These are phyloP conservation scores for Strongylocentrotus purpuratus DNA, from an alignment of 35 echinoderm and acorn worm species.

Conservation along the genomic window DNA sequence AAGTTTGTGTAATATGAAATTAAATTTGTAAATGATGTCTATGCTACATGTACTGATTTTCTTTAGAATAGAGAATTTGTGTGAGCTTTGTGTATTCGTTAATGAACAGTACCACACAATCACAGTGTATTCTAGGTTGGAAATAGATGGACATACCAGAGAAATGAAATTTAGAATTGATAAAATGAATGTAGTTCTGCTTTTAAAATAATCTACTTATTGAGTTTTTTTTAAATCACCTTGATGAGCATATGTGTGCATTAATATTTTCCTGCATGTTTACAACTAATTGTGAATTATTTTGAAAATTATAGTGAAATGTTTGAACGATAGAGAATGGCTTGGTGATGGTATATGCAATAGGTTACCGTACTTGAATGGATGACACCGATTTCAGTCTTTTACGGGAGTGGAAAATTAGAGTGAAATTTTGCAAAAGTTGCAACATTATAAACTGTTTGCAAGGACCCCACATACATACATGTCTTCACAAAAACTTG, in stretches of 20 bases:
- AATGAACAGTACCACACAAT: neutral
- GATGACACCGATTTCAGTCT: too few relatives aligned
- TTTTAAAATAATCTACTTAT: neutral
- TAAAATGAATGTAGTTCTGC: neutral
- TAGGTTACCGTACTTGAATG: too few relatives aligned
- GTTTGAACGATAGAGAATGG: neutral
- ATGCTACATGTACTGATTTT: neutral
- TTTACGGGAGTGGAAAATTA: too few relatives aligned
- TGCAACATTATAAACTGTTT: too few relatives aligned
- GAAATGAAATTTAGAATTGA: neutral
- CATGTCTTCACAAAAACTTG: too few relatives aligned
- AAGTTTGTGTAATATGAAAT: neutral
- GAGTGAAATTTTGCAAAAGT: too few relatives aligned
- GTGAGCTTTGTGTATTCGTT: neutral
- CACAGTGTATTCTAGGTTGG: neutral
- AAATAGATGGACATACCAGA: neutral
- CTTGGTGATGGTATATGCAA: neutral
- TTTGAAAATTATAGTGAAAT: neutral
- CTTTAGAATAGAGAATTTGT: neutral
- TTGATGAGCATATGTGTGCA: neutral
- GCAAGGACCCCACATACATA: too few relatives aligned
- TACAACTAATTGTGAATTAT: neutral
- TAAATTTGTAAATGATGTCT: neutral
- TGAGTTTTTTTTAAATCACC: neutral
- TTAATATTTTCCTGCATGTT: conserved; percentile 1